Evolutionary conservation across 1,140 invertebrate genomes (phyloP).

Genomic region (Drosophila tristis): DNA sequence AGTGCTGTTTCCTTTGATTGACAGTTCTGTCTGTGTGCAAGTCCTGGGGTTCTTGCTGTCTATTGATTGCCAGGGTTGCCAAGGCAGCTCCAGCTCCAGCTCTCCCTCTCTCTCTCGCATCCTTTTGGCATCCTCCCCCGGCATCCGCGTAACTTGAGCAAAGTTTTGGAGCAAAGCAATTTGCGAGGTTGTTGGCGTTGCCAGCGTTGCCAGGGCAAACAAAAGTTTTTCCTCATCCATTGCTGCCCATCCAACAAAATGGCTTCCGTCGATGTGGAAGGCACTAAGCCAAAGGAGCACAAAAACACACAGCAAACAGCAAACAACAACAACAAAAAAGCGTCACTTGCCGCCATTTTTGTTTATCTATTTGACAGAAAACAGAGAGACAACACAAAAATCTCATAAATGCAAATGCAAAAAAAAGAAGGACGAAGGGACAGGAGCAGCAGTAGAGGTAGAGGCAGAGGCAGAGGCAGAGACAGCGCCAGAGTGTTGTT

Average conservation of each 20-base stretch:
- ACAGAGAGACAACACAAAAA: constrained; percentile 37
- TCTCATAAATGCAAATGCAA: constrained; percentile 78
- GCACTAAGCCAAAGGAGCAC: constrained; percentile 26
- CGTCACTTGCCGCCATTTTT: constrained; percentile 64
- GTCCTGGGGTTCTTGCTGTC: constrained; percentile 1
- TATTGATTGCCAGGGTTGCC: constrained; percentile 21
- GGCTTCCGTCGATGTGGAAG: constrained; percentile 63
- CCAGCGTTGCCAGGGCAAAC: constrained; percentile 60
- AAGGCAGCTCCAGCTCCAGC: constrained; percentile 9
- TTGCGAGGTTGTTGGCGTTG: constrained; percentile 58
- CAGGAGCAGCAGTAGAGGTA: too few species aligned
- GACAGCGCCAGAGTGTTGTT: constrained; percentile 23
- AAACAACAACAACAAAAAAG: constrained; percentile 22
- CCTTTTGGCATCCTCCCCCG: not conserved
- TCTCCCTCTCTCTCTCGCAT: constrained; percentile 7
- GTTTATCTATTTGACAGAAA: constrained; percentile 66
- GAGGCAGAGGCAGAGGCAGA: not conserved
- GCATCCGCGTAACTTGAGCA: constrained; percentile 59
- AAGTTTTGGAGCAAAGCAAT: constrained; percentile 70
- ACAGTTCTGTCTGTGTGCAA: constrained; percentile 43
- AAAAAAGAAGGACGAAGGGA: constrained; percentile 1
- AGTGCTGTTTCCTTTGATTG: constrained; percentile 48
- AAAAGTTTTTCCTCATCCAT: constrained; percentile 27
- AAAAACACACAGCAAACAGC: constrained; percentile 17
- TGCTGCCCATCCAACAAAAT: constrained; percentile 61